Base-by-base conservation (phyloP, 2,113 vertebrate species). In the Chaetorhynchus papuensis region DNA sequence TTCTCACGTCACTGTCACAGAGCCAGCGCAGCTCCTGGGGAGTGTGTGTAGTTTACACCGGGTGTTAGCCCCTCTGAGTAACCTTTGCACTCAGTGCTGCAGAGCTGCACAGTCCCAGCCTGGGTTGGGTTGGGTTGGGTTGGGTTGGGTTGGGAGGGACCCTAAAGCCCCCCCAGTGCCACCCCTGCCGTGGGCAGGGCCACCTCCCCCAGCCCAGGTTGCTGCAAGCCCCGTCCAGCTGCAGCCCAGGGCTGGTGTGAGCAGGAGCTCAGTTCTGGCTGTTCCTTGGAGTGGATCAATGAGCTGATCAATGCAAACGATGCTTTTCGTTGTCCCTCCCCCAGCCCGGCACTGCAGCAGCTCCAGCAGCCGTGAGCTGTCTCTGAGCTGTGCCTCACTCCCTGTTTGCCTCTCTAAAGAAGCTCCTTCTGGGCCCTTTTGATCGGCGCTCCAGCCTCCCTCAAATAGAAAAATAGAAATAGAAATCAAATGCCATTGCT, bases 401-500 rank as follows among this genome's bases (percentile, higher is more conserved):
- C 37, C 50, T 35, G 37, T 61, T 39, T 70, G 78, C 50, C 37
- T 85, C 12, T 3, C 52, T 35, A 9, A n/a, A 57, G 42, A 19
- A 77, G 30, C 84, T 79, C 15, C 1, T 78, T 64, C 77, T 89
- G 45, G 63, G 56, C 91, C 79, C 72, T 90, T 85, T 35, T 81
- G 80, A 83, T 92, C 64, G 27, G 70, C 4, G 41, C 74, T 76
- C 59, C 75, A 84, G 80, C 72, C 75, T 78, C 76, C 91, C 91
- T 91, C 28, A 90, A 95, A 95, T 66, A 95, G 94, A 69, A 66
- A 90, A 93, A 78, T 86, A 90, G 94, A 95, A 97, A 96, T 87
- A 95, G 94, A 95, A 97, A 91, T 90, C 87, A 96, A 96, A 93
- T 94, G 76, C 71, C 49, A 31, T 90, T 95, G 85, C 92, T 92